A percentile compares a stretch with the other conserved stretches of the same genome.
phyloP scores from a whole-genome alignment of 2,888 invertebrate species.

The Rhingia campestris region DNA sequence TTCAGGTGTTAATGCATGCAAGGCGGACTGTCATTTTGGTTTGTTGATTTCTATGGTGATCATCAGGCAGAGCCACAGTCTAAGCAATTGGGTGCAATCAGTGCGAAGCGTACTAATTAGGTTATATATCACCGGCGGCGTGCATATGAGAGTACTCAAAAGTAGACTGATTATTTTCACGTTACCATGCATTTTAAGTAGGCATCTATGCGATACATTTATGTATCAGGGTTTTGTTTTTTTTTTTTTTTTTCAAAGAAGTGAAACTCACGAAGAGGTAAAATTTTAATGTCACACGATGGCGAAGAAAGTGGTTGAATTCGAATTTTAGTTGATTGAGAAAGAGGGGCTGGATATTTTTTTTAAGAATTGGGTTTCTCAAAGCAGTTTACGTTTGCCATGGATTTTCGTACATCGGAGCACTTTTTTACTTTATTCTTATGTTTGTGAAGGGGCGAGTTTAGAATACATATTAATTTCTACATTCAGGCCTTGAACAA shows the following conservation, averaged over 20 bases:
- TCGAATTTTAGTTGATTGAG: no score
- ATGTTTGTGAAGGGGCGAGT: no score
- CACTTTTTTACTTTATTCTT: no score
- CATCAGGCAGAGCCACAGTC: conserved; percentile 15
- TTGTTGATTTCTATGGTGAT: conserved; percentile 32
- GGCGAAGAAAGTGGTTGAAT: not conserved
- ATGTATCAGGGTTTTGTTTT: not conserved
- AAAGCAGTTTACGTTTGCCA: no score
- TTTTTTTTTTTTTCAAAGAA: not conserved
- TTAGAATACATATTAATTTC: no score
- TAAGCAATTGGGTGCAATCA: conserved; percentile 54
- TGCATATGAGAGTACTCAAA: conserved; percentile 27
- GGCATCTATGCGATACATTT: not conserved
- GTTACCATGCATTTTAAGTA: conserved; percentile 46
- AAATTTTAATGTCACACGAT: not conserved
- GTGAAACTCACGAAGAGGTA: conserved; percentile 14
- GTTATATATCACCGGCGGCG: conserved; percentile 9
- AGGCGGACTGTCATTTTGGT: conserved; percentile 20
- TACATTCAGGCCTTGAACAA: no score
- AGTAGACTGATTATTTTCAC: conserved; percentile 42
- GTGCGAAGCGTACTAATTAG: conserved; percentile 63
- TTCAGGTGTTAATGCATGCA: conserved; percentile 52
- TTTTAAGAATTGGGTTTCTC: no score
- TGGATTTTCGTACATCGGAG: no score
- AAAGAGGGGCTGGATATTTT: no score